Base-by-base conservation (phyloP, 2,113 vertebrate species). In the Copsychus sechellarum region DNA sequence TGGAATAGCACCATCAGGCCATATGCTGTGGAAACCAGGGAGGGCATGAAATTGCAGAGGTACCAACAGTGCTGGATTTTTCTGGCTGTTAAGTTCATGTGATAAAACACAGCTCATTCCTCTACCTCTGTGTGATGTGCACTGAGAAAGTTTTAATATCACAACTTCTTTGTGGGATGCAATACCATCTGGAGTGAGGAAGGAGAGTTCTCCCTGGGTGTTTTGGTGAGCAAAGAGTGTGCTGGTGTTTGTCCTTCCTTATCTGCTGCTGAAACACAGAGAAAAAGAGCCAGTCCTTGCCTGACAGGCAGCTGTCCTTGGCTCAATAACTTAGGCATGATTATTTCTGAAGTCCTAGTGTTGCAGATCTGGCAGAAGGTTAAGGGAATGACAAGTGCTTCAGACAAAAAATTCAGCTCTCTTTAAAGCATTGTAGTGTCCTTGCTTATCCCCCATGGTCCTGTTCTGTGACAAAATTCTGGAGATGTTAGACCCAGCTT, bases 21-120 rank as follows among this genome's bases (percentile, higher is more conserved):
- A 96, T 95, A 97, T 96, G 96, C 96, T 97, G 88, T 70, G 92
- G 93, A 95, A 94, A 95, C 88, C 54, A 31, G 74, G 42, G 93
- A 85, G 89, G 3, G 4, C 88, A 72, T 57, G 85, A 92, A 96
- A 95, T 57, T 93, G 88, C 95, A 70, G 89, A 20, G 11, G 74
- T 25, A n/a, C 81, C 0, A 3, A 77, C 81, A 91, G 25, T 50
- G 84, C 90, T 79, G 34, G 56, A 8, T 69, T 90, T 86, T 81
- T 50, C 85, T 85, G 62, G 33, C 24, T 66, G 89, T 88, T 91
- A 92, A 96, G 87, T 91, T 92, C 90, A 89, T 12, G 15, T 69
- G 81, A 19, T 61, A 83, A 76, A 94, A 81, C 53, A 21, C 60
- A 85, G 81, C 84, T 94, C 76, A 0, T 85, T 92, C 79, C 69